Evolutionary conservation across 2,797 vertebrate species (phyloP), one percentile per base, ranked within the genome.

Genomic region (Hydrocynus forskahlii): DNA sequence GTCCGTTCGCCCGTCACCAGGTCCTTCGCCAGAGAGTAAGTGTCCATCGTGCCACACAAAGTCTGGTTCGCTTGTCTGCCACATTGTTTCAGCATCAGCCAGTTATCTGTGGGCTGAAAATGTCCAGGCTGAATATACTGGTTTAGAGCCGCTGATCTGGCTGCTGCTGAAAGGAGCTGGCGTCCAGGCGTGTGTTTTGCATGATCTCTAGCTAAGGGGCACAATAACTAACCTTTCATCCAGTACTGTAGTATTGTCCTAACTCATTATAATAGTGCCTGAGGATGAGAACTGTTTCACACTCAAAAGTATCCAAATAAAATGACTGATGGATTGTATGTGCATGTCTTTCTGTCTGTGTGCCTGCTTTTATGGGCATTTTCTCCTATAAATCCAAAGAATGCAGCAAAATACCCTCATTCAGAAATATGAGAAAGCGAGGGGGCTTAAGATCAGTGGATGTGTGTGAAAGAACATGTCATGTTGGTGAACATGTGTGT

Each of bases 11-110:
- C 98, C 4, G 97, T 99, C 89, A 99, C 98, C 17, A 95, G 96
- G 90, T 96, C 97, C 86, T 99, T 99, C 83, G 95, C 97, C 86
- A 94, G 97, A 92, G 97, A 99, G 98, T 99, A 96, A 97, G 97
- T 98, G 76, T 92, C 82, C 0, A 5, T 75, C 73, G 88, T 45
- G 45, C 71, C 64, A 4, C 35, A 2, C 43, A 59, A n/a, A 60
- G 48, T 57, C 60, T 68, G 59, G n/a, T 81, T 73, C 40, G n/a
- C 25, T 50, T 43, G 10, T 14, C n/a, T 54, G 12, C 69, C 19
- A 29, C 38, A 54, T 25, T n/a, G 48, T 74, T 72, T 75, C 67
- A 69, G 75, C 83, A 78, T 16, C 76, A 60, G 48, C 59, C 67
- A n/a, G 67, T 64, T 35, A 62, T 17, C 54, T 40, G 17, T 13